phyloP scores from a whole-genome alignment of 2,888 invertebrate species.

The Noctua pronuba region DNA sequence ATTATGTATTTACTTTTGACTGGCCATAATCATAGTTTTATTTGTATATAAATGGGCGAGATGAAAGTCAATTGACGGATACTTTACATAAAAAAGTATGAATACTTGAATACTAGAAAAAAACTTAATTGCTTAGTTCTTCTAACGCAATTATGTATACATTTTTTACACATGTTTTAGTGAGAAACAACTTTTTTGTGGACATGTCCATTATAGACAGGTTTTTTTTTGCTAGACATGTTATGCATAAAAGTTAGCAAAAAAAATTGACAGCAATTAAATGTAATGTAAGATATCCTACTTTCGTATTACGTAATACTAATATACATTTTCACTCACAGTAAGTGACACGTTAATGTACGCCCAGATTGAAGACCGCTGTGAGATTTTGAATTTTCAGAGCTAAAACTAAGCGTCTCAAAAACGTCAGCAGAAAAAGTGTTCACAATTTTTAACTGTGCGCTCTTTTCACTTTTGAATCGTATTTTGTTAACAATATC shows the following conservation, averaged over 20 bases:
- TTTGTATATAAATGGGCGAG: conserved; percentile 23
- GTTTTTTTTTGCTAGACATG: background rate
- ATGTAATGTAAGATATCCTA: background rate
- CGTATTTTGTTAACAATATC: too few relatives aligned
- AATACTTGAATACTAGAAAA: background rate
- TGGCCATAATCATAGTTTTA: conserved; percentile 16
- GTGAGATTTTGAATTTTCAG: background rate
- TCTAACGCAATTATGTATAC: background rate
- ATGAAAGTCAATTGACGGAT: conserved; percentile 36
- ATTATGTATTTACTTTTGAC: conserved; percentile 19
- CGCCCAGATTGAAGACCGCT: background rate
- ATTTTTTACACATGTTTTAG: background rate
- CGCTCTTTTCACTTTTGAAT: background rate
- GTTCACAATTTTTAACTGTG: background rate
- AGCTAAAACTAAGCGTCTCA: background rate
- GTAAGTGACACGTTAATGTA: background rate
- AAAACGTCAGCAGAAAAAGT: background rate
- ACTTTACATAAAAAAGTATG: conserved; percentile 29
- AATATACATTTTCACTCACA: background rate
- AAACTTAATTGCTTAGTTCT: background rate
- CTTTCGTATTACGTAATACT: conserved; percentile 16
- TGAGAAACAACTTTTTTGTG: background rate
- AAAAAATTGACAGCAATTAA: background rate
- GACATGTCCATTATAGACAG: background rate
- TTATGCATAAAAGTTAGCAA: background rate